Evolutionary conservation across 1,140 invertebrate species (phyloP).

Genomic region (Diploscapter pachys): DNA sequence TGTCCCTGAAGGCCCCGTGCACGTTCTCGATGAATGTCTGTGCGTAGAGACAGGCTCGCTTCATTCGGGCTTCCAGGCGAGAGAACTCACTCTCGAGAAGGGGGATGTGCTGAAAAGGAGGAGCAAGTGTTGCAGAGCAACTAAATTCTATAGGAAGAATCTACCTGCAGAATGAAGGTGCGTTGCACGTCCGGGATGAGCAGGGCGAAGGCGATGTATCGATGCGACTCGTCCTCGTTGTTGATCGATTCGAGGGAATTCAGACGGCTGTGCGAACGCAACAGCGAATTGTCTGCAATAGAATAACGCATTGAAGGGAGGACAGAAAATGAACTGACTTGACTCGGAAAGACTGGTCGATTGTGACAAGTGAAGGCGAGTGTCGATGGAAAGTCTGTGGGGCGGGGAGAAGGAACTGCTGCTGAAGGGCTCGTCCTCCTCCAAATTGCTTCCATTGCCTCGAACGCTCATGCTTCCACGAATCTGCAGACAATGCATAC

Average conservation of each 20-base stretch:
- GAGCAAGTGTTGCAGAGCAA: not conserved
- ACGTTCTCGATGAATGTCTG: constrained; percentile 21
- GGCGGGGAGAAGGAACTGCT: constrained; percentile 25
- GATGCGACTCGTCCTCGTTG: not conserved
- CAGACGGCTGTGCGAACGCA: constrained; percentile 2
- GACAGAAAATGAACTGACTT: not conserved
- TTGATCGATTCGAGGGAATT: constrained; percentile 11
- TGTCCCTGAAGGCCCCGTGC: constrained; percentile 19
- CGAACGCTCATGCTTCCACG: too few species aligned
- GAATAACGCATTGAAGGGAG: not conserved
- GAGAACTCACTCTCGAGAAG: constrained; percentile 23
- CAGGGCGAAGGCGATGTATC: constrained; percentile 18
- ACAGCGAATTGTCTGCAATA: constrained; percentile 1
- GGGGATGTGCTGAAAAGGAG: constrained; percentile 26
- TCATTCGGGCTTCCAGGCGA: constrained; percentile 9
- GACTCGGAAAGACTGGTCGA: constrained; percentile 17
- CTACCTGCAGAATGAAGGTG: constrained; percentile 15
- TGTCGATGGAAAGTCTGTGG: constrained; percentile 18
- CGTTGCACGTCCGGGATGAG: constrained; percentile 3
- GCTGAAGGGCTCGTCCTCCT: too few species aligned
- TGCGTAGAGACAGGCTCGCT: constrained; percentile 5
- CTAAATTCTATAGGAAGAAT: not conserved
- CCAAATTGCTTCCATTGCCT: too few species aligned
- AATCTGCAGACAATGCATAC: too few species aligned
- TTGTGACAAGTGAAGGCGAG: constrained; percentile 17